These are phyloP conservation scores for Machaerirhynchus nigripectus DNA, from an alignment of 2,113 vertebrate species.

Conservation along the genomic window DNA sequence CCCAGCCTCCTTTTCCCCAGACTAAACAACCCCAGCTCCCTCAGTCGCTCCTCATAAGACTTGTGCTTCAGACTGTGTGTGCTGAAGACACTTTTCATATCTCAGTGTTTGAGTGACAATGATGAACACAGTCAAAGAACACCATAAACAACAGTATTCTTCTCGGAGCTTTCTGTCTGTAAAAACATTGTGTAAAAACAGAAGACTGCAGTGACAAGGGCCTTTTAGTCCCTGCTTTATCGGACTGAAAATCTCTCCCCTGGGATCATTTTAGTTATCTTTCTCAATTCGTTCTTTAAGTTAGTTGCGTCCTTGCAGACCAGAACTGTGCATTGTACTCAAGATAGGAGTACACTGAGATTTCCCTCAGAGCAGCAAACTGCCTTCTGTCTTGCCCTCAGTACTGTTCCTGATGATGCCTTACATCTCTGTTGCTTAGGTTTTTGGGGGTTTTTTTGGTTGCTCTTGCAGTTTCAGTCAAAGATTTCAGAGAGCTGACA, in stretches of 20 bases:
- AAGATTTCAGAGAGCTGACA: not conserved
- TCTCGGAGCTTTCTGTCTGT: not conserved
- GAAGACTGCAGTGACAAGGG: not conserved
- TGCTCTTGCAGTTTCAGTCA: not conserved
- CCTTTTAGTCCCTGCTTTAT: not conserved
- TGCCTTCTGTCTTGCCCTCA: not conserved
- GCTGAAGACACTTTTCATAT: not conserved
- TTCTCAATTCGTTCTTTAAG: not conserved
- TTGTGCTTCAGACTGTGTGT: not conserved
- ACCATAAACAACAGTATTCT: not conserved
- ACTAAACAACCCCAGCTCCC: not conserved
- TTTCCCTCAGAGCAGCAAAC: not conserved
- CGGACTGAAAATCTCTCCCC: not conserved
- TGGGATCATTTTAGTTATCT: not conserved
- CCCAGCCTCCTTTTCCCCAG: not conserved
- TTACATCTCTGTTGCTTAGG: not conserved
- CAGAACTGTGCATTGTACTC: not conserved
- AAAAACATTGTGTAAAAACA: not conserved
- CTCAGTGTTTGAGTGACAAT: not conserved
- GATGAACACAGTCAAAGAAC: not conserved
- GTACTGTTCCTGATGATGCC: not conserved
- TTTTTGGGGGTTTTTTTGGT: not conserved
- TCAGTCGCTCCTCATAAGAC: not conserved
- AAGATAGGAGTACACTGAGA: not conserved
- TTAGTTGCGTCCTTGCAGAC: not conserved